Percentiles rank a stretch among this genome's conserved stretches.
Conservation (phyloP, 2,888 invertebrate species). For the Teinopalpus imperialis region DNA sequence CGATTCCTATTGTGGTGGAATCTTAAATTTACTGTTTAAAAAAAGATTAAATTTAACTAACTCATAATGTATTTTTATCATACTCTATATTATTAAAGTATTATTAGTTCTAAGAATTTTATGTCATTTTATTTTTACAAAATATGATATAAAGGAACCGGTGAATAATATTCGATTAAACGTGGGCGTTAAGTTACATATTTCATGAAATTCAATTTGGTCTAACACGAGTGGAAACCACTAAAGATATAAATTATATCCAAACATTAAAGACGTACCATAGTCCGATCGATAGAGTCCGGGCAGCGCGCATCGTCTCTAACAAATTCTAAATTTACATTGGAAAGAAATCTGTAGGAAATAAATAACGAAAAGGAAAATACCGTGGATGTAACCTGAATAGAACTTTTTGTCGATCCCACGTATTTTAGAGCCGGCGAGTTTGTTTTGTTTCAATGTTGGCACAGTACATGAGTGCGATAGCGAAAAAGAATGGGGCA, state of each 20-base stretch:
- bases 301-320: slow-evolving; percentile 34
- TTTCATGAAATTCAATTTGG: slow-evolving; percentile 31
- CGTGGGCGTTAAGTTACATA: slow-evolving; percentile 25
- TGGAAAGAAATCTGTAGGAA: slow-evolving; percentile 29
- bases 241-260: slow-evolving; percentile 47
- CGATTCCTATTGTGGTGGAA: no score
- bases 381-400: slow-evolving; percentile 29
- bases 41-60: no score
- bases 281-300: slow-evolving; percentile 34
- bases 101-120: no score
- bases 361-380: slow-evolving; percentile 32
- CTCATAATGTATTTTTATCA: no score
- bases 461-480: slow-evolving; percentile 23
- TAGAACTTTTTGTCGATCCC: slow-evolving; percentile 30
- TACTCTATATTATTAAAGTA: no score
- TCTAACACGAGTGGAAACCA: slow-evolving; percentile 18
- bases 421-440: slow-evolving; percentile 26
- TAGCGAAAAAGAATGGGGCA: slow-evolving; percentile 25
- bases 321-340: slow-evolving; percentile 40
- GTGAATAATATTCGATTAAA: slow-evolving; percentile 8
- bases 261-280: slow-evolving; percentile 39
- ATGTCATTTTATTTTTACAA: no score
- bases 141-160: neutral
- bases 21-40: no score
- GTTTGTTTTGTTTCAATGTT: slow-evolving; percentile 27